A percentile compares a stretch with the other conserved stretches of the same genome.
Conservation (phyloP, 2,888 invertebrate species). For the Dicranocentrus wangi region DNA sequence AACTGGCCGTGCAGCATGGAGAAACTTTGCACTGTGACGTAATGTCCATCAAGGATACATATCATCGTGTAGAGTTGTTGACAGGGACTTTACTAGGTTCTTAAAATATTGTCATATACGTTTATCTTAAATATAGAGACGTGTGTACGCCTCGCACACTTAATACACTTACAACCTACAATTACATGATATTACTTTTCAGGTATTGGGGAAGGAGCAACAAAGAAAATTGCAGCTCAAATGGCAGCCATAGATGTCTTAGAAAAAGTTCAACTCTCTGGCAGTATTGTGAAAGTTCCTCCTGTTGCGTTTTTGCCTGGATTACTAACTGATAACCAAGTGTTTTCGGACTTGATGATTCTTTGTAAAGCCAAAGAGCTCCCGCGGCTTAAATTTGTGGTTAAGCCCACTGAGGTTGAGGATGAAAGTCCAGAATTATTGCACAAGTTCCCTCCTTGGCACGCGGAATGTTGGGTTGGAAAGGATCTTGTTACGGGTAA, state of each 20-base stretch:
- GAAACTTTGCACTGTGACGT: constrained; percentile 49
- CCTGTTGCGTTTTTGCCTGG: constrained; percentile 64
- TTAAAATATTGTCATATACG: background rate
- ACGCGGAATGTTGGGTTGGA: constrained; percentile 61
- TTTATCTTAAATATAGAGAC: too few relatives aligned
- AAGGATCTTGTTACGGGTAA: constrained; percentile 28
- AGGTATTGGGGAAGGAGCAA: constrained; percentile 66
- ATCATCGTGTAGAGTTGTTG: constrained; percentile 45
- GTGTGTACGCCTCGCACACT: too few relatives aligned
- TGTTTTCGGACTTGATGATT: constrained; percentile 59
- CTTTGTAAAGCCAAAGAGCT: constrained; percentile 48
- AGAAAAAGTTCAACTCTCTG: constrained; percentile 52
- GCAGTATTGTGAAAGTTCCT: constrained; percentile 29
- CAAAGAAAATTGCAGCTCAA: constrained; percentile 58
- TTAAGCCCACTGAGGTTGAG: background rate
- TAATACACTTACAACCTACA: too few relatives aligned
- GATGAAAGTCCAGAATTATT: too few relatives aligned
- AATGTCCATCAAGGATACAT: background rate
- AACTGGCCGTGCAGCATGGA: constrained; percentile 38
- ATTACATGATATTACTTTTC: background rate
- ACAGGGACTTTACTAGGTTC: constrained; percentile 55
- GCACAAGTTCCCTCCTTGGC: constrained; percentile 12
- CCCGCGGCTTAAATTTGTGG: constrained; percentile 7
- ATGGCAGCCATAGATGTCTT: constrained; percentile 67
- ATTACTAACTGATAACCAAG: constrained; percentile 50